Evolutionary conservation across 2,888 invertebrate species (phyloP).

Genomic region (Limulus polyphemus): DNA sequence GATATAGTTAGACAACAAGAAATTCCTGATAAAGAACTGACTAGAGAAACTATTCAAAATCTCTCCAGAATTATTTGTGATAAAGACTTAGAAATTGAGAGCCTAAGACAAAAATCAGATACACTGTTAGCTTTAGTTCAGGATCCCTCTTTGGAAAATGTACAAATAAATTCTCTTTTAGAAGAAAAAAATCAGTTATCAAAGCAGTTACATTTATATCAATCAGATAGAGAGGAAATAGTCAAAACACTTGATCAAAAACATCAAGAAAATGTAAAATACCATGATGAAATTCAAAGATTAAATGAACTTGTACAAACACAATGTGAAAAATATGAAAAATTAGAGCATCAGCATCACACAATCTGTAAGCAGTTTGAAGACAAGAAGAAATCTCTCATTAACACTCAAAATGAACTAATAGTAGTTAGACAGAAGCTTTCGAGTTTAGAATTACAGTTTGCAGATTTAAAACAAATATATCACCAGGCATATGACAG

Average conservation of each 20-base stretch:
- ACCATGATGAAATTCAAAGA: constrained; percentile 72
- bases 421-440: constrained; percentile 34
- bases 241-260: constrained; percentile 52
- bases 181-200: constrained; percentile 41
- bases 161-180: constrained; percentile 26
- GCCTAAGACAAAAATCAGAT: constrained; percentile 36
- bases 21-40: constrained; percentile 37
- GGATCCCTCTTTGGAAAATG: constrained; percentile 1
- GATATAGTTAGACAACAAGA: constrained; percentile 32
- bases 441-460: constrained; percentile 33
- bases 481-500: constrained; percentile 17
- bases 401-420: constrained; percentile 37
- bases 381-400: constrained; percentile 35
- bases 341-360: constrained; percentile 31
- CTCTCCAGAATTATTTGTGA: constrained; percentile 37
- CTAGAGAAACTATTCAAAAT: constrained; percentile 37
- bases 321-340: constrained; percentile 30
- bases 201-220: constrained; percentile 54
- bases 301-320: constrained; percentile 37
- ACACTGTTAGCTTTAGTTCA: constrained; percentile 29
- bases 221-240: constrained; percentile 38
- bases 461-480: constrained; percentile 29
- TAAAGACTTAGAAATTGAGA: constrained; percentile 39
- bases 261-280: constrained; percentile 69
- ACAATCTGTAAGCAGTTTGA: constrained; percentile 36